These are phyloP conservation scores for Leiothrix lutea DNA, from an alignment of 2,113 vertebrate genomes.

Conservation along the genomic window DNA sequence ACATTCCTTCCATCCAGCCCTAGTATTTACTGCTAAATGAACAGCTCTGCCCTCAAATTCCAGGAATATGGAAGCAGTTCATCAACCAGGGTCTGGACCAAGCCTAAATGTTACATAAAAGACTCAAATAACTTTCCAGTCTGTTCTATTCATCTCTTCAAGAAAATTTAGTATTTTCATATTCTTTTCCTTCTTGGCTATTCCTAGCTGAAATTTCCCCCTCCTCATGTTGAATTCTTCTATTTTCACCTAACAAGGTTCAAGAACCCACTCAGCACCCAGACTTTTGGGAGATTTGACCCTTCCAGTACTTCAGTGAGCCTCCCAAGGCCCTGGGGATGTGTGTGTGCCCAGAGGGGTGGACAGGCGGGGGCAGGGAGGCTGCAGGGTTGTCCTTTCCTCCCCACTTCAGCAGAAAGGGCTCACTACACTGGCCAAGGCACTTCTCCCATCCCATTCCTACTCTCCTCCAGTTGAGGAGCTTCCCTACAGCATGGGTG, in stretches of 20 bases:
- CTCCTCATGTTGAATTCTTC: accelerated
- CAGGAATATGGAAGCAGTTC: neutral
- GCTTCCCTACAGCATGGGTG: neutral
- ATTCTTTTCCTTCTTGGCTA: neutral
- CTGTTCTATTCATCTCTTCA: neutral
- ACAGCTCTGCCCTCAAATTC: slow-evolving; percentile 11
- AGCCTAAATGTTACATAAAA: neutral
- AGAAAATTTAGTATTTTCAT: neutral
- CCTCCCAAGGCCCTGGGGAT: neutral
- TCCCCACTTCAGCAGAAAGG: neutral
- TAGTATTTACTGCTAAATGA: neutral
- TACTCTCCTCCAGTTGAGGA: neutral
- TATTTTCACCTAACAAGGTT: neutral
- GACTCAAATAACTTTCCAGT: neutral
- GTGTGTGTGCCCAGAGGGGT: neutral
- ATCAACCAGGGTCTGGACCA: neutral
- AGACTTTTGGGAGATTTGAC: neutral
- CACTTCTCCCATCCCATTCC: neutral
- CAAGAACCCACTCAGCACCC: neutral
- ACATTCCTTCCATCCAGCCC: neutral
- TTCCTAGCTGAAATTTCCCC: neutral
- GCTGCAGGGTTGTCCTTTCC: neutral
- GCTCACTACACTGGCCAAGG: neutral
- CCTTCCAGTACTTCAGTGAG: neutral
- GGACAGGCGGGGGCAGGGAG: neutral